Base-by-base conservation (phyloP, 2,797 vertebrate species). In the Gambusia yucatana region DNA sequence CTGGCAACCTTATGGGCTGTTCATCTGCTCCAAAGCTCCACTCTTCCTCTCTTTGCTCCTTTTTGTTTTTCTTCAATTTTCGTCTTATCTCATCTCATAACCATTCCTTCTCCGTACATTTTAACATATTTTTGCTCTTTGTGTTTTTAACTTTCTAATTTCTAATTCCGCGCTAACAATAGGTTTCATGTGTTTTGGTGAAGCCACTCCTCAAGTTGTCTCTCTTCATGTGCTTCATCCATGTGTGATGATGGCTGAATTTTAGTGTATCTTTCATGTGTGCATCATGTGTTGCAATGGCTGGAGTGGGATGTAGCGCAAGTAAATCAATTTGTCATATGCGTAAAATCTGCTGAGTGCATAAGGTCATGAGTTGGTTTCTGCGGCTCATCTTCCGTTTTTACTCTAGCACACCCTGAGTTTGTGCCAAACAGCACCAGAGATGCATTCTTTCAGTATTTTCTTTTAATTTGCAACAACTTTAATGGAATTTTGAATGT, bases 291-390 rank as follows among this genome's bases (percentile, higher is more conserved):
- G 93, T 87, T 89, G 93, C 89, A 89, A 92, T 87, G 92, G 90
- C 91, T 94, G 92, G 91, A 93, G 92, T 87, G 88, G 93, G 93
- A 93, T 89, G 89, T 90, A 81, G 90, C 87, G 87, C 28, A 78
- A 93, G 90, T 95, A 95, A 96, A 96, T 95, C 95, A 95, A 93
- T 95, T 95, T 95, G 94, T 95, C 94, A 95, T 93, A 87, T 92
- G 88, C 92, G 89, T 83, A 50, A 92, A 91, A 95, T 92, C 80
- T 94, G 95, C 95, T 94, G 94, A 95, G 95, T 86, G 89, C 85
- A 83, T 76, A 79, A 87, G 94, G 94, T 95, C 94, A 94, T 14
- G 82, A 84, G 81, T 81, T 90, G 92, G 87, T 89, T 92, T 88
- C 43, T 88, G 92, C 73, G 91, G 91, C 76, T 91, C 76, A 43